Conservation (phyloP, 35 echinoderm and acorn worm genomes). For the Apostichopus japonicus region DNA sequence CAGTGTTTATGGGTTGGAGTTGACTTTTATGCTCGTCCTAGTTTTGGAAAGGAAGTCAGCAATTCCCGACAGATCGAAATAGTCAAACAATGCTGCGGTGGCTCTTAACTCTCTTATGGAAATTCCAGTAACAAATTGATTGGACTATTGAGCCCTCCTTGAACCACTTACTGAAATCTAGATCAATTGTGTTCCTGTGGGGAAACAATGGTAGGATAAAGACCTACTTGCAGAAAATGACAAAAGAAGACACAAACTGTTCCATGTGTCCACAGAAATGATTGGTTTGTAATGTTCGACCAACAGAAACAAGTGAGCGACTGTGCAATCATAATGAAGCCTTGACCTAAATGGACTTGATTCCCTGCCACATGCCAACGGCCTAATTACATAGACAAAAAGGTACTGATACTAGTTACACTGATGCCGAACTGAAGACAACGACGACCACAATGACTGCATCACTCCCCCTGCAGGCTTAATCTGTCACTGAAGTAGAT, state of each 20-base stretch:
- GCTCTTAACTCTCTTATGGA: constrained; percentile 9
- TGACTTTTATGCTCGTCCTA: constrained; percentile 53
- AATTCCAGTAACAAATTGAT: constrained; percentile 52
- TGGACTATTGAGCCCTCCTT: constrained; percentile 55
- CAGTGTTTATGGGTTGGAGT: constrained; percentile 15
- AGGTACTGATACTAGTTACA: not conserved
- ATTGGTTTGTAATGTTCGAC: constrained; percentile 14
- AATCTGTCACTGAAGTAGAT: constrained; percentile 38
- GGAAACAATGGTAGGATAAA: constrained; percentile 29
- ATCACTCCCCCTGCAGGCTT: constrained; percentile 3
- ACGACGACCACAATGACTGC: not conserved
- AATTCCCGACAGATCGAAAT: constrained; percentile 23
- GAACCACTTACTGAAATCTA: constrained; percentile 47
- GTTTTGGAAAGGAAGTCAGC: constrained; percentile 42
- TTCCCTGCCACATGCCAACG: not conserved
- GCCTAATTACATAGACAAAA: constrained; percentile 44
- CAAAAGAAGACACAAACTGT: constrained; percentile 28
- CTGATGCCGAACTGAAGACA: not conserved
- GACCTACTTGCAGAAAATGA: constrained; percentile 5
- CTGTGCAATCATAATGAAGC: constrained; percentile 5
- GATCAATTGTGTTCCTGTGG: constrained; percentile 49
- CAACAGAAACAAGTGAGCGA: not conserved
- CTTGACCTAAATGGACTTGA: constrained; percentile 30
- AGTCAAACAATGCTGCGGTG: constrained; percentile 28
- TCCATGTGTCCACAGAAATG: not conserved